Base-by-base conservation (phyloP, 1,140 invertebrate species). In the Panagrolaimus sp. region DNA sequence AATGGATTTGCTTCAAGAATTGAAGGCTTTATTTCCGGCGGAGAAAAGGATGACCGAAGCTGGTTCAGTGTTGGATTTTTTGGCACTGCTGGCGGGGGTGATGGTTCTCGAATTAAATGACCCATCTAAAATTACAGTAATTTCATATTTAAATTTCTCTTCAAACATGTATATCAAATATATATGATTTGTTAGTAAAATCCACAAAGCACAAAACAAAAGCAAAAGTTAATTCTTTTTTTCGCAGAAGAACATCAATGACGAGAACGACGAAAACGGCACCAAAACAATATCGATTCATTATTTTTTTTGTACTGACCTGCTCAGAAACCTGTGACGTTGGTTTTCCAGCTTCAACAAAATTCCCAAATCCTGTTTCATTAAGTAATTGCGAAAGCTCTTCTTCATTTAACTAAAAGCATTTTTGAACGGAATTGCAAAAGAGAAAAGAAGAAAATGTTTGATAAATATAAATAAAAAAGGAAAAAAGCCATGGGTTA, bases 371-470 rank as follows among this genome's bases (percentile, higher is more conserved):
- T 9, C 70, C 76, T 47, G 78, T 73, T 52, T 78, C 75, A 64
- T 71, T 77, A 5, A 78, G 63, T 26, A 78, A 58, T 44, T 80
- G 76, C 15, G 48, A 70, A 38, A 78, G 55, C 62, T 78, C 76
- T 32, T 58, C 55, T 55, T 80, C 78, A 66, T 78, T 73, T 17
- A 78, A 78, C 76, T 78, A 62, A 46, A 75, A 78, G 55, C 24
- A n/a, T n/a, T n/a, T n/a, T n/a, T 38, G 32, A 38, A 38, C n/a
- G n/a, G n/a, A n/a, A n/a, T n/a, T n/a, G 32, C 32, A 38, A 38
- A 4, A 7, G 7, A 38, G 32, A 38, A 38, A 38, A 38, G 7
- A 38, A 38, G 2, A 38, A 38, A 4, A 38, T 2, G 7, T 38
- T 7, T n/a, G n/a, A 38, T 4, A 38, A 7, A 38, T 38, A 17